A percentile compares a stretch with the other conserved stretches of the same genome.
Conservation (phyloP, 2,113 vertebrate species). For the Potamarius usumacintae region DNA sequence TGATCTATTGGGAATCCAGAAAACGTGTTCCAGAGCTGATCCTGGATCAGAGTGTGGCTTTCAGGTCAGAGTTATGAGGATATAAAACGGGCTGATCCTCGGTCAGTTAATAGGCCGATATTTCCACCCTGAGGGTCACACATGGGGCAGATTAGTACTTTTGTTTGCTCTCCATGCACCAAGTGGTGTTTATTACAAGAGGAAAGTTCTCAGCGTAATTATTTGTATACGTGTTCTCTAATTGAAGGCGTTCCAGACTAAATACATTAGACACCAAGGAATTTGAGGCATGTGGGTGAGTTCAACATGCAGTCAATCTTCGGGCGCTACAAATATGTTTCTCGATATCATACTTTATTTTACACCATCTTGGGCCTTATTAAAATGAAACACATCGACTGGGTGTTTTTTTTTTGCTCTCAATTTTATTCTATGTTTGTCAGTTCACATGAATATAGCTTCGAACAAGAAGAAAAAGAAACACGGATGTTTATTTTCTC, state of each 20-base stretch:
- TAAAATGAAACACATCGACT: not conserved
- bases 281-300: conserved; percentile 9
- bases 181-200: conserved; percentile 27
- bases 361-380: not conserved
- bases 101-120: not conserved
- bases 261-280: conserved; percentile 6
- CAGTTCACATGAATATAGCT: not conserved
- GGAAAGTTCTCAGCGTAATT: conserved; percentile 35
- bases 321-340: too few species aligned
- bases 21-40: not conserved
- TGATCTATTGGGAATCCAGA: not conserved
- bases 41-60: not conserved
- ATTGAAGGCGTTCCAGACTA: conserved; percentile 40
- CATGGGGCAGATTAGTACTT: conserved; percentile 49
- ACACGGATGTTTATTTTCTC: conserved; percentile 6
- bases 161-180: conserved; percentile 42
- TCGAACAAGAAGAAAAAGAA: not conserved
- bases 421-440: not conserved
- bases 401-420: not conserved
- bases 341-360: not conserved
- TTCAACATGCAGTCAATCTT: not conserved
- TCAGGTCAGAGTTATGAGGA: not conserved
- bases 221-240: conserved; percentile 33
- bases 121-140: not conserved
- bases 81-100: not conserved